These are phyloP conservation scores for Clarias magur DNA, from an alignment of 2,113 vertebrate species.

Conservation along the genomic window DNA sequence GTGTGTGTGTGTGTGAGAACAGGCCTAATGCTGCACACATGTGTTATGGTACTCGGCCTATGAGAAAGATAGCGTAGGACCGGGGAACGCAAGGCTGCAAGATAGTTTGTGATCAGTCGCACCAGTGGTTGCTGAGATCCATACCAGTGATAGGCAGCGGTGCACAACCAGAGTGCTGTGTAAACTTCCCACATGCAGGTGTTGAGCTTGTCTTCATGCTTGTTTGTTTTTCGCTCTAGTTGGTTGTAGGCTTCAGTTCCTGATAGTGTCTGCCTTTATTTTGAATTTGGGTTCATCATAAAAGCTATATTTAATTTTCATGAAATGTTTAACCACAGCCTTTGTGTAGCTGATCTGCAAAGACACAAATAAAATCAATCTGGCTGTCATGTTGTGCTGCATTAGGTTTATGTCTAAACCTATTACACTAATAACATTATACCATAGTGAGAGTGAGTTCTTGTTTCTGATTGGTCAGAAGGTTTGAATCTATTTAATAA, in stretches of 20 bases:
- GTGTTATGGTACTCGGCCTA: not conserved
- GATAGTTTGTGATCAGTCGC: not conserved
- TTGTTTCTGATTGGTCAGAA: not conserved
- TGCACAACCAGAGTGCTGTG: not conserved
- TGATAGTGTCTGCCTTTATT: not conserved
- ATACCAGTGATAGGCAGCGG: not conserved
- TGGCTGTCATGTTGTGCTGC: not conserved
- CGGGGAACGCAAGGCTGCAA: not conserved
- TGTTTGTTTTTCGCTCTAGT: not conserved
- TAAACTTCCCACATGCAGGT: conserved; percentile 1
- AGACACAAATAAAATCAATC: not conserved
- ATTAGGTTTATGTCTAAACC: not conserved
- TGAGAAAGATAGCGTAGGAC: not conserved
- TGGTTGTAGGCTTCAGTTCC: not conserved
- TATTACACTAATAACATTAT: not conserved
- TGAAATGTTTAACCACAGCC: not conserved
- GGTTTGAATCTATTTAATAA: not conserved
- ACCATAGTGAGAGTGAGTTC: not conserved
- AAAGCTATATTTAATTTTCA: not conserved
- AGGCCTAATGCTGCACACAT: not conserved
- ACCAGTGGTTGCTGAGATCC: not conserved
- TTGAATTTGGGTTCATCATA: not conserved
- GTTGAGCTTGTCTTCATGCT: not conserved
- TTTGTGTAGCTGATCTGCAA: not conserved
- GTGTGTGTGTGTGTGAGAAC: not conserved